Conservation (phyloP, 2,797 vertebrate genomes). For the Intellagama lesueurii region DNA sequence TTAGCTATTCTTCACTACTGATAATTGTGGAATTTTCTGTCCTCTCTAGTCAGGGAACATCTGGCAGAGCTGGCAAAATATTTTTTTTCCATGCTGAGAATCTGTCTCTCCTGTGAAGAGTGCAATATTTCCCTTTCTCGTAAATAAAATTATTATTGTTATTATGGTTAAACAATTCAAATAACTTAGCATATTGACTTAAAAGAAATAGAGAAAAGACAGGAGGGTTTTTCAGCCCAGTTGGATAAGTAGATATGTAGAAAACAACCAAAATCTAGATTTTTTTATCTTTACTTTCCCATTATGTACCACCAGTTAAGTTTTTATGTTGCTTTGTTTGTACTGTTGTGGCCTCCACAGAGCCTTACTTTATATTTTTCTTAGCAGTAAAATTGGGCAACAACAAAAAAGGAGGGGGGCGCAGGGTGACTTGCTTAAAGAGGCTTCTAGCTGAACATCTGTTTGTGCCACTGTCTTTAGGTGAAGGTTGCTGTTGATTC, state of each 20-base stretch:
- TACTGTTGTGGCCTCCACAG: not conserved
- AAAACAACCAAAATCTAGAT: not conserved
- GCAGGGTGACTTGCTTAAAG: rapidly evolving
- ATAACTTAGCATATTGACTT: not conserved
- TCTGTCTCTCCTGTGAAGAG: not conserved
- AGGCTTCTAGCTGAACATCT: constrained; percentile 42
- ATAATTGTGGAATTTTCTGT: not conserved
- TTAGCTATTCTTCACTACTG: not conserved
- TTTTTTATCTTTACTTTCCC: not conserved
- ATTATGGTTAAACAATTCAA: not conserved
- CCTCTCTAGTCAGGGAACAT: not conserved
- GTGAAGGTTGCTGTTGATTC: constrained; percentile 87
- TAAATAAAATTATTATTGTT: not conserved
- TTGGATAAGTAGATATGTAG: not conserved
- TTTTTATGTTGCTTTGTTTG: not conserved
- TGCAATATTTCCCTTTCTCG: not conserved
- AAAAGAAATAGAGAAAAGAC: constrained; percentile 10
- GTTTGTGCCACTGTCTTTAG: constrained; percentile 69
- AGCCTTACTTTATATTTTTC: not conserved
- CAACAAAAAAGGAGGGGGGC: rapidly evolving
- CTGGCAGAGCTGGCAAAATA: not conserved
- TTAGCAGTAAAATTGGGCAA: not conserved
- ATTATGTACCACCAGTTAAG: not conserved
- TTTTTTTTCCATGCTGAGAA: not conserved
- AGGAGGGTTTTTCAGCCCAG: not conserved